Evolutionary conservation across 1,140 invertebrate genomes (phyloP), one percentile per base, ranked within the genome.

Genomic region (Nymphalis io): DNA sequence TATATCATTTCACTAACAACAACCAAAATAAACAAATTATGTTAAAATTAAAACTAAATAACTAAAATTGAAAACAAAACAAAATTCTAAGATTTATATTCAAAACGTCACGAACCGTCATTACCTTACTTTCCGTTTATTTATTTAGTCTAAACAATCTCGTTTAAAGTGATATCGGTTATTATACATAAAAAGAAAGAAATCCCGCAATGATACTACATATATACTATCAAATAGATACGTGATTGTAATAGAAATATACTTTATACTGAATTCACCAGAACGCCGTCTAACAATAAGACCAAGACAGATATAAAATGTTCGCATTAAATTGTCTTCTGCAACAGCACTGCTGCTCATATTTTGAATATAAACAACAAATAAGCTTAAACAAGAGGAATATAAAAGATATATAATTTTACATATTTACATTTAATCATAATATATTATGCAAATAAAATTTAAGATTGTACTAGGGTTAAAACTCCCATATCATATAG

Each of bases 311-410:
- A 20, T 10, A 51, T 51, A 51, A 20, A 51, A 51, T 18, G 10
- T 11, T 10, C 20, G 18, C 46, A 51, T 48, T 51, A 33, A 33
- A 33, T 51, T 51, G 8, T 51, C 18, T 20, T 51, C n/a, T 15
- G 13, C 20, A 5, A 20, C 11, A 51, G 2, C 18, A 6, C 18
- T 46, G 44, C 8, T 51, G 20, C 18, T 51, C 12, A 8, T 20
- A 51, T 20, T 51, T 51, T 51, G 20, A 51, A 51, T 51, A 20
- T 51, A 51, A 51, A 51, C 16, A 18, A 11, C 8, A 51, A 51
- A 20, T 51, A 1, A 51, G 46, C 20, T 20, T 51, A 51, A 18
- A 13, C 46, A 20, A 21, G 46, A 10, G 1, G 16, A 51, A 51
- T 51, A 20, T 51, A 51, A 51, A 51, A 18, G 5, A 21, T 1